Evolutionary conservation across 2,113 vertebrate genomes (phyloP).

Genomic region (Epinephelus fuscoguttatus): DNA sequence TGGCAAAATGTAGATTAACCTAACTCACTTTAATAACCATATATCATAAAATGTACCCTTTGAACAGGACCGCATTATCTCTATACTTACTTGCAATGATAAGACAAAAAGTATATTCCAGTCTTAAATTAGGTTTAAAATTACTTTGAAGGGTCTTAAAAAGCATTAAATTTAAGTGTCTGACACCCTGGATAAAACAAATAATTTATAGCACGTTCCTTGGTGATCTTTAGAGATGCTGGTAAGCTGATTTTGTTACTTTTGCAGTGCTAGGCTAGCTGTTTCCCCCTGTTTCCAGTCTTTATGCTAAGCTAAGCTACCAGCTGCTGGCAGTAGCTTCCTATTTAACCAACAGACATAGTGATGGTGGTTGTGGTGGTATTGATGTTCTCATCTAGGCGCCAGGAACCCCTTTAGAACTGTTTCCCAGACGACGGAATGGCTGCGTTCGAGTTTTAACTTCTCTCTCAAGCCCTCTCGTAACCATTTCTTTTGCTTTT

Average conservation of each 20-base stretch:
- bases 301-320: not conserved
- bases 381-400: not conserved
- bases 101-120: too few species aligned
- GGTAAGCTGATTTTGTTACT: not conserved
- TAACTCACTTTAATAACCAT: too few species aligned
- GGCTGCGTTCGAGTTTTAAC: not conserved
- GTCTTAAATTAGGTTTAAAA: too few species aligned
- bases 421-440: not conserved
- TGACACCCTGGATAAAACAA: not conserved
- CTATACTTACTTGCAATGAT: too few species aligned
- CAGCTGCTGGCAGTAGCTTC: not conserved
- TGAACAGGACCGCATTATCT: too few species aligned
- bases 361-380: not conserved
- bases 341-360: not conserved
- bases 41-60: too few species aligned
- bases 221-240: not conserved
- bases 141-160: too few species aligned
- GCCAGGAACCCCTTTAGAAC: not conserved
- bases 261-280: not conserved
- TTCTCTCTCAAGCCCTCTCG: not conserved
- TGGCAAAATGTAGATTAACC: too few species aligned
- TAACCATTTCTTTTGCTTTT: not conserved
- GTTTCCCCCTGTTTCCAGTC: not conserved
- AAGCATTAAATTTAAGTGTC: too few species aligned
- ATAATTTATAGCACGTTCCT: not conserved